phyloP scores from a whole-genome alignment of 92 coral and sea anemone species.

The Actinernus sp. region DNA sequence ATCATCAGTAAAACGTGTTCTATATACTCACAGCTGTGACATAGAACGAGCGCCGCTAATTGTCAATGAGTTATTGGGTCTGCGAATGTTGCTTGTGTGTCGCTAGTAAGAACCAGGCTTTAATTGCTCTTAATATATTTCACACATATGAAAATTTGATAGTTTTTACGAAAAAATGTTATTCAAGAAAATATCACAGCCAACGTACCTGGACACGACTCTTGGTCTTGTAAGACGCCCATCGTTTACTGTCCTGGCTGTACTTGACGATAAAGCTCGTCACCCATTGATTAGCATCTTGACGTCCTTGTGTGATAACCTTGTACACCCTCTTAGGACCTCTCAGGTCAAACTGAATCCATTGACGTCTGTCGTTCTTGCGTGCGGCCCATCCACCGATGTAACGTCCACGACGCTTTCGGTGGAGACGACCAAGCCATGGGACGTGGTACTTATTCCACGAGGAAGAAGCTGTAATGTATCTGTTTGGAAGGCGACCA shows the following conservation, averaged over 20 bases:
- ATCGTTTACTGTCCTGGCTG: slow-evolving; percentile 76
- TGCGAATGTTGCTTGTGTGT: too few relatives aligned
- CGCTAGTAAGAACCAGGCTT: too few relatives aligned
- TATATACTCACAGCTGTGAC: too few relatives aligned
- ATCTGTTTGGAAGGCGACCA: slow-evolving; percentile 63
- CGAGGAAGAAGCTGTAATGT: slow-evolving; percentile 69
- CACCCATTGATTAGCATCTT: slow-evolving; percentile 79
- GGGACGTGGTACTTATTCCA: slow-evolving; percentile 73
- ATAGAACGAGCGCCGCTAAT: too few relatives aligned
- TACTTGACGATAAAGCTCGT: slow-evolving; percentile 53
- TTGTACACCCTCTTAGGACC: slow-evolving; percentile 51
- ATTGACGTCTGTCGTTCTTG: slow-evolving; percentile 74
- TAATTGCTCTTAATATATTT: too few relatives aligned
- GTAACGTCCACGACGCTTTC: neutral
- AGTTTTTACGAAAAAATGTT: too few relatives aligned
- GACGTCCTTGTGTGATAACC: slow-evolving; percentile 76
- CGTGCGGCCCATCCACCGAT: neutral
- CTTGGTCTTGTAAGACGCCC: slow-evolving; percentile 60
- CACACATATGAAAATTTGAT: too few relatives aligned
- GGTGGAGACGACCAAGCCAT: neutral
- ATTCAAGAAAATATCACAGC: too few relatives aligned
- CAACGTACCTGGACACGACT: slow-evolving; percentile 42
- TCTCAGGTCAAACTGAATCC: slow-evolving; percentile 73
- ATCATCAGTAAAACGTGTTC: too few relatives aligned
- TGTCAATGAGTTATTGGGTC: too few relatives aligned